Evolutionary conservation across 2,113 vertebrate genomes (phyloP), one percentile per base, ranked within the genome.

Genomic region (Alligator sinensis): DNA sequence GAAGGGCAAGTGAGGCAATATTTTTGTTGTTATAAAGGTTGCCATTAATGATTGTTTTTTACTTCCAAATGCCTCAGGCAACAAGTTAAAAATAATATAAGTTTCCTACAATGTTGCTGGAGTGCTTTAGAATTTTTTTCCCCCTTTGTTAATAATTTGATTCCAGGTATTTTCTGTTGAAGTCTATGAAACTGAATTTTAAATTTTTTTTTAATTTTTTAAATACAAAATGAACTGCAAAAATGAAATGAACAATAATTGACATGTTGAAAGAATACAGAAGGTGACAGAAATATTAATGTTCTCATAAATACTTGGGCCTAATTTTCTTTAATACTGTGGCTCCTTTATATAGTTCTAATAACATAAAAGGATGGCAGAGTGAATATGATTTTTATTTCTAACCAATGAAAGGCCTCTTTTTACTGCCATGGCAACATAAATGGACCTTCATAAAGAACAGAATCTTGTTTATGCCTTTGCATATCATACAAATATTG

Each of bases 21-120:
- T 3, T 68, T 92, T 88, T 75, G n/a, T 22, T 27, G 24, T 57
- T 1, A 0, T 4, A 4, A 54, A 54, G 38, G 30, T 6, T 90
- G 54, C 82, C 0, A 0, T 62, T 30, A 2, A 25, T 55, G n/a
- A 8, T 62, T 77, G 38, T 18, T 66, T 57, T 64, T 66, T 76
- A 79, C 76, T 95, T 78, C 11, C 28, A 78, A 80, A 28, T 0
- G 15, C 68, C 57, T 85, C 57, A 30, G 1, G 10, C 11, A n/a
- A 34, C 4, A 1, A 47, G 58, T 55, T 6, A 13, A 12, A 47
- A 47, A 19, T 47, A 47, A 28, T 57, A 55, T 30, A 70, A 22
- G 14, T 55, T 27, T 27, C 9, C 55, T 25, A 38, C 18, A 30
- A 72, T 72, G 34, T 34, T 17, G 30, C 68, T 34, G 68, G 9